Conservation (phyloP, 2,113 vertebrate species). For the Sisor rabdophorus region DNA sequence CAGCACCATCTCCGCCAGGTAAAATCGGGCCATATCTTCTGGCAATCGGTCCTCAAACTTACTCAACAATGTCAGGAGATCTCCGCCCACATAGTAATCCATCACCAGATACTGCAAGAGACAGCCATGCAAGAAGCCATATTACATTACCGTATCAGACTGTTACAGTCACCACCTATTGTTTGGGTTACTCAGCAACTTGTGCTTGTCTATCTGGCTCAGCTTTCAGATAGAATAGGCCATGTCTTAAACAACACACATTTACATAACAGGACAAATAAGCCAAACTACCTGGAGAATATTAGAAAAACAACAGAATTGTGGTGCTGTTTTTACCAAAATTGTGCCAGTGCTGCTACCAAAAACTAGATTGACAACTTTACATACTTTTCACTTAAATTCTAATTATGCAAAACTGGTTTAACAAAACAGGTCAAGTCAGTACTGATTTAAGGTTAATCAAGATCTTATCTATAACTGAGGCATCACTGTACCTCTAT, state of each 20-base stretch:
- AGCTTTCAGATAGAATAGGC: background rate
- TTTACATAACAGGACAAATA: background rate
- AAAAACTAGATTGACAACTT: background rate
- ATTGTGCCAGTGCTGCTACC: background rate
- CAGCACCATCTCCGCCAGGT: conserved; percentile 98
- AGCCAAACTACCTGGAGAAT: background rate
- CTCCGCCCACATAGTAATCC: conserved; percentile 99
- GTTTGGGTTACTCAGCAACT: conserved; percentile 14
- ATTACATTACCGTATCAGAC: conserved; percentile 4
- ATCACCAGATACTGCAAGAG: conserved; percentile 89
- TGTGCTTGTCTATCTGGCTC: background rate
- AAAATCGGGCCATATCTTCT: conserved; percentile 97
- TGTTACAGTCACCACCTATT: conserved; percentile 1
- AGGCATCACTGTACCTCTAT: background rate
- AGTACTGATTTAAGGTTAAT: background rate
- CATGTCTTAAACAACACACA: background rate
- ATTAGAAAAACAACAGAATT: background rate
- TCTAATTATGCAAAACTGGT: background rate
- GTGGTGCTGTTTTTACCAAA: background rate
- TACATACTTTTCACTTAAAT: background rate
- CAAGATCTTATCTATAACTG: too few relatives aligned
- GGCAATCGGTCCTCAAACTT: conserved; percentile 97
- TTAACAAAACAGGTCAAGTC: background rate
- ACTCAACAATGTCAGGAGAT: conserved; percentile 94
- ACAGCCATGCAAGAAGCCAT: conserved; percentile 10